Conservation (phyloP, 2,113 vertebrate species). For the Peromyscus maniculatus region DNA sequence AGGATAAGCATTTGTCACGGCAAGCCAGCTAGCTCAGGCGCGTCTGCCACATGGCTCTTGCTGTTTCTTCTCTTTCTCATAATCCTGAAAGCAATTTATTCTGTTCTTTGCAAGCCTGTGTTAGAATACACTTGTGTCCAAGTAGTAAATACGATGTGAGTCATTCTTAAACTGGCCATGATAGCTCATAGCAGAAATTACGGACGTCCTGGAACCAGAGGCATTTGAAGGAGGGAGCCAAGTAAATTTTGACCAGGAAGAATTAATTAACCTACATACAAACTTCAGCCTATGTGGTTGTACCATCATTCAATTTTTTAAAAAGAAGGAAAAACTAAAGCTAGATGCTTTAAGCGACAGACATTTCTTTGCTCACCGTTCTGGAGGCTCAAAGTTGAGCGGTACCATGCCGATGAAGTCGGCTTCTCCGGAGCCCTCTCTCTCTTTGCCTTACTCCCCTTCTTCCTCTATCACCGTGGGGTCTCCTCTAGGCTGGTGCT, state of each 20-base stretch:
- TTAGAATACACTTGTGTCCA: not conserved
- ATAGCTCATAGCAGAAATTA: not conserved
- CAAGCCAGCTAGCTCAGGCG: not conserved
- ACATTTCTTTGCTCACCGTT: not conserved
- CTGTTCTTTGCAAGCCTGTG: not conserved
- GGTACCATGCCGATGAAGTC: too few relatives aligned
- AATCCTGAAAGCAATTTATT: not conserved
- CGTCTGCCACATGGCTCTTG: not conserved
- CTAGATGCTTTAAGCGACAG: not conserved
- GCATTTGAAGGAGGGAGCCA: not conserved
- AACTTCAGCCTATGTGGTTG: not conserved
- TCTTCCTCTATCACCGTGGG: not conserved
- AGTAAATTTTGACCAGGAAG: not conserved
- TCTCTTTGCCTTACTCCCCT: not conserved
- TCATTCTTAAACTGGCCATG: not conserved
- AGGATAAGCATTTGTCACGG: not conserved
- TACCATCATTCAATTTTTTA: not conserved
- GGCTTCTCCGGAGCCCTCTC: not conserved
- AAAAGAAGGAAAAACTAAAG: not conserved
- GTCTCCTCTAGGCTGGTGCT: fast-evolving
- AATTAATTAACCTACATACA: not conserved
- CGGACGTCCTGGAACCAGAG: not conserved
- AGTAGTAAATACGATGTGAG: not conserved
- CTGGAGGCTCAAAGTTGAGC: not conserved
- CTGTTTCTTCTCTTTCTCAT: not conserved